phyloP scores from a whole-genome alignment of 1,140 invertebrate species.

The Platorchestia sp. region DNA sequence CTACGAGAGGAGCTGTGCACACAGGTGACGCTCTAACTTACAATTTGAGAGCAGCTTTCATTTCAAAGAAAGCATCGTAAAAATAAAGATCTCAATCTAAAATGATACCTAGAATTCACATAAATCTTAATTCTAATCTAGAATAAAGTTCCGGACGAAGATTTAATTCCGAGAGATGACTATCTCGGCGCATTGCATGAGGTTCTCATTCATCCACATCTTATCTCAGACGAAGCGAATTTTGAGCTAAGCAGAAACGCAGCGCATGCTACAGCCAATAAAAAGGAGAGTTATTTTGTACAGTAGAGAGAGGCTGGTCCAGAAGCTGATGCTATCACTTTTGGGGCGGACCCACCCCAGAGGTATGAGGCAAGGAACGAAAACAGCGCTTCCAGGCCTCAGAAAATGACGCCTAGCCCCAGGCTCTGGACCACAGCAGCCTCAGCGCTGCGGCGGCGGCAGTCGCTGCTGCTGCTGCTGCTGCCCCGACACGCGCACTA shows the following conservation, averaged over 20 bases:
- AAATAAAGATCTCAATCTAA: neutral
- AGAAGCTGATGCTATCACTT: neutral
- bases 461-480: neutral
- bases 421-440: neutral
- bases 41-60: neutral
- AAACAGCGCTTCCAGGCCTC: neutral
- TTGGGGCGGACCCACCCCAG: neutral
- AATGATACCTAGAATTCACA: neutral
- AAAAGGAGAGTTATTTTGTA: neutral
- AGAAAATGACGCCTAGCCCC: neutral
- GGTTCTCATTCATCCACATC: neutral
- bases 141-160: neutral
- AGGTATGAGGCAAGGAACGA: neutral
- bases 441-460: neutral
- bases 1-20: neutral
- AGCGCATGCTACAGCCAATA: neutral
- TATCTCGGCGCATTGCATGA: neutral
- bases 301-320: neutral
- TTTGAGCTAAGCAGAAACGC: neutral
- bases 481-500: neutral
- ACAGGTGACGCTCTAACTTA: neutral
- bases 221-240: neutral
- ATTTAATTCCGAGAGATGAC: neutral
- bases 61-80: neutral
- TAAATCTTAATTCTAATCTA: neutral